Evolutionary conservation across 1,140 invertebrate genomes (phyloP).

Genomic region (Dreissena rostriformis): DNA sequence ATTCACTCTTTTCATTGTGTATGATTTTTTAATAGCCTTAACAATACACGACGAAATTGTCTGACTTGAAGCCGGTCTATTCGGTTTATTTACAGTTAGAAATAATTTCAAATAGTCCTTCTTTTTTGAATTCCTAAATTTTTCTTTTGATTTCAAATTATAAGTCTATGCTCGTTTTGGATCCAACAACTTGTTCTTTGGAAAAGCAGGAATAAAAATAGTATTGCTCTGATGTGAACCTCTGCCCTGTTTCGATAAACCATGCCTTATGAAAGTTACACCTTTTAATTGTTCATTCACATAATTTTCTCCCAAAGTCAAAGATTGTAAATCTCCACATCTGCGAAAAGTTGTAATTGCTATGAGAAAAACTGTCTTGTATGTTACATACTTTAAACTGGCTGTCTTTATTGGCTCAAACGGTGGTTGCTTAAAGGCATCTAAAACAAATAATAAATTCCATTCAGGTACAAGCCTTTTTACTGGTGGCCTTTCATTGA

Average conservation of each 20-base stretch:
- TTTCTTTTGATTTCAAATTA: not conserved
- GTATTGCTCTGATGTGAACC: not conserved
- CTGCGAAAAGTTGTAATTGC: not conserved
- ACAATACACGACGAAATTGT: not conserved
- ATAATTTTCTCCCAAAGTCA: not conserved
- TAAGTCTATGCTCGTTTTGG: not conserved
- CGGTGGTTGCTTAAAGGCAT: constrained; percentile 14
- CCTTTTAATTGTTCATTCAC: not conserved
- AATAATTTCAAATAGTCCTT: not conserved
- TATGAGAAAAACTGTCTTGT: constrained; percentile 39
- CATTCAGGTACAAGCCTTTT: constrained; percentile 47
- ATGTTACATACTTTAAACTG: constrained; percentile 36
- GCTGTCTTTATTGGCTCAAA: constrained; percentile 50
- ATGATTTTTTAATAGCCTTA: constrained; percentile 11
- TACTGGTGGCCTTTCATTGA: constrained; percentile 39
- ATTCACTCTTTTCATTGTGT: not conserved
- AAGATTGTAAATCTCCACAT: not conserved
- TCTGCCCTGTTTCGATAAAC: constrained; percentile 2
- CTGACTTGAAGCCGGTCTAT: constrained; percentile 13
- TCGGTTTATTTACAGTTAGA: not conserved
- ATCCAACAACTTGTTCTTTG: not conserved
- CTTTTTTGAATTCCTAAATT: not conserved
- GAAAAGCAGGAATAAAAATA: constrained; percentile 10
- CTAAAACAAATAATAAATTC: constrained; percentile 47
- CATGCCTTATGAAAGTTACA: constrained; percentile 1